phyloP scores from a whole-genome alignment of 1,140 invertebrate genomes.

The Brachionus rubens region DNA sequence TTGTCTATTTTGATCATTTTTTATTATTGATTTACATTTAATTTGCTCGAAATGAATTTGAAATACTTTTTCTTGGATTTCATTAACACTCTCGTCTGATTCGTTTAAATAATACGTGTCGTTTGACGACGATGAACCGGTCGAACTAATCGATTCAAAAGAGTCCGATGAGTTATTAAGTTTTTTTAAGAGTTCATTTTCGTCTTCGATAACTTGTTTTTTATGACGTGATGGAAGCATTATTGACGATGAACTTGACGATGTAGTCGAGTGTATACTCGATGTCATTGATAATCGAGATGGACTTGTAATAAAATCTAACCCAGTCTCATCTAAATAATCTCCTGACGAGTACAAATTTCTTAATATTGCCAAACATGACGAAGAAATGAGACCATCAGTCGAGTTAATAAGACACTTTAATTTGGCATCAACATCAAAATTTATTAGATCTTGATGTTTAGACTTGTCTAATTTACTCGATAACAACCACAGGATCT shows the following conservation, averaged over 20 bases:
- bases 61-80: background rate
- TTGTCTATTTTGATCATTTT: background rate
- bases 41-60: conserved; percentile 11
- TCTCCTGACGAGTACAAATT: conserved; percentile 19
- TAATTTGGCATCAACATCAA: conserved; percentile 25
- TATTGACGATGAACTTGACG: background rate
- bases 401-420: conserved; percentile 17
- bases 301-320: background rate
- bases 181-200: background rate
- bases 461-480: background rate
- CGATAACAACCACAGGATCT: background rate
- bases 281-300: conserved; percentile 3
- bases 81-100: background rate
- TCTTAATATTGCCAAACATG: conserved; percentile 9
- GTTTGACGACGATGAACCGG: background rate
- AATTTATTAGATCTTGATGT: conserved; percentile 4
- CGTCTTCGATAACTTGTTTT: background rate
- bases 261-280: background rate
- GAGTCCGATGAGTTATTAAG: background rate
- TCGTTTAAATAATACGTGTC: conserved; percentile 17
- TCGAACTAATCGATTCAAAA: background rate
- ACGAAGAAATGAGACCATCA: background rate
- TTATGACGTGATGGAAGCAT: background rate
- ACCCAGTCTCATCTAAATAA: background rate
- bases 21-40: conserved; percentile 14